Evolutionary conservation across 1,140 invertebrate species (phyloP), one percentile per base, ranked within the genome.

Genomic region (Bombus vancouverensis): DNA sequence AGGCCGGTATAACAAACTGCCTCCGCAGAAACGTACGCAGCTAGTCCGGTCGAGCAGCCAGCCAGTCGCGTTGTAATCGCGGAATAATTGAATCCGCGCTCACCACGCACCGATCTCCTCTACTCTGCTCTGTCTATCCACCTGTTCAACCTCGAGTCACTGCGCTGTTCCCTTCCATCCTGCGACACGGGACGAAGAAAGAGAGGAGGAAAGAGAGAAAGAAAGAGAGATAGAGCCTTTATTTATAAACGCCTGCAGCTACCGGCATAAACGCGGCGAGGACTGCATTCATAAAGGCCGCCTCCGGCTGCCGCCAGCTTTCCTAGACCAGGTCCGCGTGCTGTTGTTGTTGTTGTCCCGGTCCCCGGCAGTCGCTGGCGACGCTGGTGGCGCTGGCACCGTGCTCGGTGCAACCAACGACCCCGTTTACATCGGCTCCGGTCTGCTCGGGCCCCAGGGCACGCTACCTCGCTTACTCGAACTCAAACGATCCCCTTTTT

Each of bases 81-180:
- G 90, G 93, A 94, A 94, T 94, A 94, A 94, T 94, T 94, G 94
- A 94, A 94, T 94, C 92, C 88, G 86, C 87, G 89, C 83, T 89
- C 86, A 68, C 85, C 83, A 81, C 86, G 68, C 84, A 74, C 87
- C 53, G 18, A 39, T 90, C 80, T 90, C 86, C 59, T 39, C 70
- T n/a, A 65, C 81, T 53, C 53, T 39, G 59, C 73, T 65, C 82
- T 81, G 70, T 89, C 87, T 59, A 79, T 71, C 70, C 39, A 32
- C 74, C 77, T 86, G 84, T 74, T 42, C 66, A 75, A 39, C 18
- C 13, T 62, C n/a, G 68, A 75, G 70, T 77, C 57, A 37, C 57
- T 82, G 68, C 73, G 39, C 34, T 32, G 71, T 59, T 81, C 78
- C 62, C 75, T 32, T 82, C 70, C 81, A 77, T 39, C 68, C 25